Evolutionary conservation across 2,888 invertebrate genomes (phyloP).

Genomic region (Calephelis perditalis): DNA sequence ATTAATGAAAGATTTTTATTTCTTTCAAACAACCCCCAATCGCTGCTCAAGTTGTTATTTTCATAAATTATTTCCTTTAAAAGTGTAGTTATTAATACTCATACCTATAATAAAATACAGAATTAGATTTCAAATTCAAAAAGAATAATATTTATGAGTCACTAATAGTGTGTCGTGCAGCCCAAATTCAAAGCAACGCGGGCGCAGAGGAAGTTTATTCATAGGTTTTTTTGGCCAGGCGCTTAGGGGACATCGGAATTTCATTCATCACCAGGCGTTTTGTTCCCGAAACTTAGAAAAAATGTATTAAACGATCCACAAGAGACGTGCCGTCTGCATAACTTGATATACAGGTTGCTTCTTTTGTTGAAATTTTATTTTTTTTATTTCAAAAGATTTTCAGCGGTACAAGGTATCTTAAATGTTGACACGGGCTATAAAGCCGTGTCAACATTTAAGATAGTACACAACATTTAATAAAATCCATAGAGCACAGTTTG

Average conservation of each 20-base stretch:
- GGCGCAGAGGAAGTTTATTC: slow-evolving; percentile 53
- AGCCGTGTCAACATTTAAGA: too few relatives aligned
- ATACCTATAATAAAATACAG: too few relatives aligned
- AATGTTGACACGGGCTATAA: too few relatives aligned
- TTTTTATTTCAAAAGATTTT: too few relatives aligned
- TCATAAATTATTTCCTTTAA: too few relatives aligned
- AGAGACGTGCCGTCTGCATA: slow-evolving; percentile 66
- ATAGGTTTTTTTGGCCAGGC: slow-evolving; percentile 52
- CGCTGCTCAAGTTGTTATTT: too few relatives aligned
- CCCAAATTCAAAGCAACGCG: slow-evolving; percentile 30
- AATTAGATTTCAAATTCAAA: neutral
- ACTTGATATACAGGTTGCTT: slow-evolving; percentile 47
- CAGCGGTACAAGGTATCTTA: too few relatives aligned
- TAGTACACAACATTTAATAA: too few relatives aligned
- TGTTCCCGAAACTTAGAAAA: slow-evolving; percentile 49
- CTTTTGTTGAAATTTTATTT: slow-evolving; percentile 6
- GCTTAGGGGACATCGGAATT: slow-evolving; percentile 62
- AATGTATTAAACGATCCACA: slow-evolving; percentile 51
- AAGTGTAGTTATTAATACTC: too few relatives aligned
- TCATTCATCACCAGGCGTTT: slow-evolving; percentile 64
- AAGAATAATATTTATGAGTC: slow-evolving; percentile 22
- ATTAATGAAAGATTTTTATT: too few relatives aligned
- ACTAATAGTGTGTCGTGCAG: slow-evolving; percentile 26
- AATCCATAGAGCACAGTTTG: too few relatives aligned
- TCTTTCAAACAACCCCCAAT: too few relatives aligned